Percentiles rank a stretch among this genome's conserved stretches.
phyloP scores from a whole-genome alignment of 2,113 vertebrate genomes.

The Nothoprocta perdicaria region DNA sequence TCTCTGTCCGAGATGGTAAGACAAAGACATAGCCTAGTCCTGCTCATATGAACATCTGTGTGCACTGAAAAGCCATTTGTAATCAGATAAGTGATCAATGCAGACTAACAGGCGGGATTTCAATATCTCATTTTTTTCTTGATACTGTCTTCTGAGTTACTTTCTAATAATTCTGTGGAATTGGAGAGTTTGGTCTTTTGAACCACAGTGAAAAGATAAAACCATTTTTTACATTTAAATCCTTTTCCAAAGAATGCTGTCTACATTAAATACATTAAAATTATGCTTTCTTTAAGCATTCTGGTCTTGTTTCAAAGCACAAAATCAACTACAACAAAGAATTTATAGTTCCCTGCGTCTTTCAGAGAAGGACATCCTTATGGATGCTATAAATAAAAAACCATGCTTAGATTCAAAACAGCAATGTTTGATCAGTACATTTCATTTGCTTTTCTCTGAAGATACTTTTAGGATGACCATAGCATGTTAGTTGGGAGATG shows the following conservation, averaged over 20 bases:
- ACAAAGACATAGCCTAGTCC: background rate
- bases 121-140: background rate
- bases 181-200: background rate
- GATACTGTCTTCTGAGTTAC: background rate
- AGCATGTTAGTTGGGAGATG: background rate
- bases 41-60: background rate
- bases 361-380: constrained; percentile 29
- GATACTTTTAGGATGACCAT: background rate
- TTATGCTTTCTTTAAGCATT: constrained; percentile 18
- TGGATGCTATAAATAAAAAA: constrained; percentile 49
- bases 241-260: background rate
- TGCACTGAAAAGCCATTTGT: background rate
- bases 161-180: background rate
- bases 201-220: background rate
- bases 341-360: constrained; percentile 23
- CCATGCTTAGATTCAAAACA: background rate
- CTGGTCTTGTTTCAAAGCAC: constrained; percentile 8
- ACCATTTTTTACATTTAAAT: background rate
- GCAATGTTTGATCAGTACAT: background rate
- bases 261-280: background rate
- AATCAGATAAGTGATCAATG: background rate
- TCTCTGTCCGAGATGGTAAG: background rate
- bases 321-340: constrained; percentile 23
- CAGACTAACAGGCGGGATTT: background rate
- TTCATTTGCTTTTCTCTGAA: background rate